Base-by-base conservation (phyloP, 2,113 vertebrate genomes). In the Phyllostomus discolor region DNA sequence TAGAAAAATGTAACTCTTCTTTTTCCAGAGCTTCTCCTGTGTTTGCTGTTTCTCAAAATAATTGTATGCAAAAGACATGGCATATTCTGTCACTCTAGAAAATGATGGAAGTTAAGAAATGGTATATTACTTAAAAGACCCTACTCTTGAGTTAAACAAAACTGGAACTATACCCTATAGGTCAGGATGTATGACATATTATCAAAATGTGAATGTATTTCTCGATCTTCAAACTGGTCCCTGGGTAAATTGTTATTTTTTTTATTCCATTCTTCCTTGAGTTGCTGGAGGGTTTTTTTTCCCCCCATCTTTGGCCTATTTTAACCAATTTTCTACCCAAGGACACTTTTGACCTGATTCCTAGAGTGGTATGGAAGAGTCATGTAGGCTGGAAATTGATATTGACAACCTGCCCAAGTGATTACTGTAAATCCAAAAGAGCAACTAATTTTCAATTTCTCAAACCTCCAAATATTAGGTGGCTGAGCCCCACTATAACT, bases 391-490 rank as follows among this genome's bases (percentile, higher is more conserved):
- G 91, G 94, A 96, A 96, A 97, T 87, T 81, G 83, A 69, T 97
- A 97, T 97, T 97, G 97, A 97, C 90, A 97, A 95, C 88, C 95
- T 97, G 72, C 84, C 95, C 9, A n/a, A 59, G 24, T 94, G 96
- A 98, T 98, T 98, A 95, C 81, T 95, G 59, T 91, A 81, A 95
- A 93, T 98, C 88, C 66, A 94, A 97, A 98, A 95, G 5, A 96
- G 59, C 48, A 97, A 96, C 70, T 4, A 20, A 64, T 95, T 89
- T 97, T 98, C 89, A 87, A 1, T 95, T 98, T 96, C 52, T 98
- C 86, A 95, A 96, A 69, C 31, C 33, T 97, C 9, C 54, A 93
- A 97, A 97, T 67, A 93, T 1, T 17, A 95, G 46, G 52, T 73
- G 57, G 41, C 0, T 35, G 84, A 95, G 1, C 0, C 59, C 88